These are phyloP conservation scores for Subacronicta megacephala DNA, from an alignment of 2,888 invertebrate species.

Conservation along the genomic window DNA sequence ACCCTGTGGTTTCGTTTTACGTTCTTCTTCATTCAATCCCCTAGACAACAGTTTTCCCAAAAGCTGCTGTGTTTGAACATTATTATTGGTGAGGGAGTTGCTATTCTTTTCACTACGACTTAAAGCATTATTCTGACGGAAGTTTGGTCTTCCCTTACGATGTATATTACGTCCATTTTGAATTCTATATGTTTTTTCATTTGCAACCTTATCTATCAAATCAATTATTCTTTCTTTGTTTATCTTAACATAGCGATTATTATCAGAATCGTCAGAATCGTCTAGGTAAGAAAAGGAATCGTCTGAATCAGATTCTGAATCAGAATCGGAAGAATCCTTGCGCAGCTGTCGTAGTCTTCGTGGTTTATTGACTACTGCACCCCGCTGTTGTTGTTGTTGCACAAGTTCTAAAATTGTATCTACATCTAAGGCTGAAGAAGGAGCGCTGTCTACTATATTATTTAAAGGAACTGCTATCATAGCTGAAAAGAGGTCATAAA, in stretches of 20 bases:
- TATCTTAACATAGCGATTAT: conserved; percentile 35
- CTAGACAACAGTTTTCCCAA: conserved; percentile 30
- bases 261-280: conserved; percentile 34
- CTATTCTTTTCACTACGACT: conserved; percentile 14
- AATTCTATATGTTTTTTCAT: conserved; percentile 9
- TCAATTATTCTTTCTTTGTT: conserved; percentile 53
- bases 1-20: conserved; percentile 8
- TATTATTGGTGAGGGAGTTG: conserved; percentile 1
- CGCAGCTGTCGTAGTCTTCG: conserved; percentile 3
- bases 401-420: conserved; percentile 29
- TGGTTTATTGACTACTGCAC: conserved; percentile 1
- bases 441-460: conserved; percentile 16
- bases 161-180: neutral
- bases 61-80: conserved; percentile 14
- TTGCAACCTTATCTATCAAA: conserved; percentile 50
- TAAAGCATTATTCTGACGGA: conserved; percentile 2
- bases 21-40: conserved; percentile 4
- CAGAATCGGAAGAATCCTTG: conserved; percentile 20
- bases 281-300: conserved; percentile 25
- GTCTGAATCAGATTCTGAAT: conserved; percentile 15
- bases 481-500: conserved; percentile 32
- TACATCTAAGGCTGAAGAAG: conserved; percentile 20
- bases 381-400: conserved; percentile 21
- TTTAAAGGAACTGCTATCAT: conserved; percentile 21
- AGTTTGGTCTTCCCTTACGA: conserved; percentile 12